phyloP scores from a whole-genome alignment of 2,113 vertebrate genomes.

The Lasiurus cinereus region DNA sequence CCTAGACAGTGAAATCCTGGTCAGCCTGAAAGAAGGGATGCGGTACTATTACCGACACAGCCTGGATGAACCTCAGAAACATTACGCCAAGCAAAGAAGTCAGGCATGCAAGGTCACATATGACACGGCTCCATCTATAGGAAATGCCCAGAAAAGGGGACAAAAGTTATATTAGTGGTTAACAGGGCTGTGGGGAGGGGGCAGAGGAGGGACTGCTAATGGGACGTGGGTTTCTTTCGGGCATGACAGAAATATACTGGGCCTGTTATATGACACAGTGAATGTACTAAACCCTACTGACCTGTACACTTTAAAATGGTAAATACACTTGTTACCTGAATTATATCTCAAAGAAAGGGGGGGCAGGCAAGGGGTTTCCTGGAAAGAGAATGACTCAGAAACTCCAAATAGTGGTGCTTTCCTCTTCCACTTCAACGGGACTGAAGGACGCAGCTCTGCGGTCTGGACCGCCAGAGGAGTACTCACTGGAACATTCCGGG shows the following conservation, averaged over 20 bases:
- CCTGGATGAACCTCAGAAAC: not conserved
- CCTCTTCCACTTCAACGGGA: not conserved
- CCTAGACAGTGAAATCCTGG: not conserved
- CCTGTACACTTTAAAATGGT: not conserved
- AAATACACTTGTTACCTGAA: not conserved
- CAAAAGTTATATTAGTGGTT: not conserved
- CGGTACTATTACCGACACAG: not conserved
- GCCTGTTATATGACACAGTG: not conserved
- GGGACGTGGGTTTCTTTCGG: not conserved
- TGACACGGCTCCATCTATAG: not conserved
- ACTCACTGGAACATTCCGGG: accelerated
- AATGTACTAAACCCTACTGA: not conserved
- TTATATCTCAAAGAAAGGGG: not conserved
- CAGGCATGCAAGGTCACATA: not conserved
- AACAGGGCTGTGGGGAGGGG: not conserved
- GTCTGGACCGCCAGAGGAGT: not conserved
- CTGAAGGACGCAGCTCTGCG: not conserved
- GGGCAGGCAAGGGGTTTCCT: not conserved
- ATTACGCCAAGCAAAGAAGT: not conserved
- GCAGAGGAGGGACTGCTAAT: not conserved
- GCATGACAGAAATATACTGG: not conserved
- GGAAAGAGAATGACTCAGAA: not conserved
- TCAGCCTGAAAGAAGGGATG: not conserved
- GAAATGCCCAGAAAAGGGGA: not conserved
- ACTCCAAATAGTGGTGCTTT: not conserved